Evolutionary conservation across 2,797 vertebrate genomes (phyloP), one percentile per base, ranked within the genome.

Genomic region (Danio jaintianensis): DNA sequence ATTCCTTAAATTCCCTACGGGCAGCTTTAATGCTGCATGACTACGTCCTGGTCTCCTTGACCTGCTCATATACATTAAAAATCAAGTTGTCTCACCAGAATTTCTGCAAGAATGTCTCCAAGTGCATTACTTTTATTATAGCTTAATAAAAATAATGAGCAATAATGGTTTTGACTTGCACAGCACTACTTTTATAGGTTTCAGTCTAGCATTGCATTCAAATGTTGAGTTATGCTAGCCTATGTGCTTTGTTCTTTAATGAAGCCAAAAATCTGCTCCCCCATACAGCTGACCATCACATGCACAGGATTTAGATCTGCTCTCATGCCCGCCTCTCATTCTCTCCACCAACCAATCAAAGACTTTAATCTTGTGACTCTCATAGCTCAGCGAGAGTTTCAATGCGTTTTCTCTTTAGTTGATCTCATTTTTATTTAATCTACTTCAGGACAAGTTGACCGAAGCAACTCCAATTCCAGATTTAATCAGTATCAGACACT

Each of bases 251-350:
- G 4, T 20, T 69, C 29, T 29, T 29, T 29, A 29, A 29, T 56
- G 16, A 61, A 38, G 18, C 20, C n/a, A 16, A 52, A 45, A 67
- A 38, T 53, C 7, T 42, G 64, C 36, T 72, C 68, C 79, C 69
- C 59, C 64, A 47, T 52, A 93, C 94, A 93, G 91, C 93, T 95
- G 92, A 95, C 88, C 67, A 76, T 96, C 96, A 96, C 95, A 96
- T 96, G 96, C 93, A 90, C 85, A 50, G 87, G 95, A 94, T 95
- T 92, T 87, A 78, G 67, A 64, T 66, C 71, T 58, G 10, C 2
- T 67, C 63, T 76, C 58, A 47, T 66, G 40, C 8, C 18, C 43
- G 7, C 18, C 38, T 40, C 36, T 58, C 0, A 55, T 7, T 18
- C 16, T 9, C 61, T 52, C 22, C 6, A 45, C 18, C 29, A 29